These are phyloP conservation scores for Phoxinus phoxinus DNA, from an alignment of 2,113 vertebrate species.

Conservation along the genomic window DNA sequence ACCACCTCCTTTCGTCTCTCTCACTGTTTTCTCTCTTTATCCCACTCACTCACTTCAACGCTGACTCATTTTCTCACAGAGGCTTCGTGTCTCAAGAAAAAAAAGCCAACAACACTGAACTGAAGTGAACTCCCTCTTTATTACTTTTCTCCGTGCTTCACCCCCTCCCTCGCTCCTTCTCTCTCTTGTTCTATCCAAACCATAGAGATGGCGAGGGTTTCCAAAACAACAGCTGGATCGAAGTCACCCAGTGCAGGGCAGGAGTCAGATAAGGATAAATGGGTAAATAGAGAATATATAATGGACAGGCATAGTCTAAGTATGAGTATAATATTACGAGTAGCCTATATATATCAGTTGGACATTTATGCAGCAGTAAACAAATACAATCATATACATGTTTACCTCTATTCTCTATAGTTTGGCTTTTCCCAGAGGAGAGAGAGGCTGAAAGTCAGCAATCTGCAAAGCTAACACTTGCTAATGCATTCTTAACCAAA, in stretches of 20 bases:
- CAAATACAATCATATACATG: neutral
- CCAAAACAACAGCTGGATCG: conserved; percentile 63
- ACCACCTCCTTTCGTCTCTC: conserved; percentile 16
- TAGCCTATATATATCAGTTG: neutral
- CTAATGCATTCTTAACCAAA: too few species aligned
- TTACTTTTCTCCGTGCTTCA: conserved; percentile 54
- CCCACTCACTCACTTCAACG: conserved; percentile 49
- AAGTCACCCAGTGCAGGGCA: conserved; percentile 45
- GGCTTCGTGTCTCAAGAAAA: conserved; percentile 40
- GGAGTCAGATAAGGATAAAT: conserved; percentile 36
- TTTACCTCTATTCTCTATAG: neutral
- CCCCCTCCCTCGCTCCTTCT: conserved; percentile 28
- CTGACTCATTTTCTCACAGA: conserved; percentile 58
- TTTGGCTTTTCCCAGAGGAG: neutral
- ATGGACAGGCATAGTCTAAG: neutral
- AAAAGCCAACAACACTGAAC: conserved; percentile 49
- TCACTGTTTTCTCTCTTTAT: conserved; percentile 35
- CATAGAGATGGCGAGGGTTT: conserved; percentile 51
- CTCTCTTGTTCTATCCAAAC: neutral
- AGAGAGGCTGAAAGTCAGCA: neutral
- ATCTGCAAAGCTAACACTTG: neutral
- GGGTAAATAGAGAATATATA: conserved; percentile 4
- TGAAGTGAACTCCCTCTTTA: conserved; percentile 60
- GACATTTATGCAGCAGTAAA: neutral
- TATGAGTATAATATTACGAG: too few species aligned